Evolutionary conservation across 2,113 vertebrate genomes (phyloP).

Genomic region (Barnardius zonarius): DNA sequence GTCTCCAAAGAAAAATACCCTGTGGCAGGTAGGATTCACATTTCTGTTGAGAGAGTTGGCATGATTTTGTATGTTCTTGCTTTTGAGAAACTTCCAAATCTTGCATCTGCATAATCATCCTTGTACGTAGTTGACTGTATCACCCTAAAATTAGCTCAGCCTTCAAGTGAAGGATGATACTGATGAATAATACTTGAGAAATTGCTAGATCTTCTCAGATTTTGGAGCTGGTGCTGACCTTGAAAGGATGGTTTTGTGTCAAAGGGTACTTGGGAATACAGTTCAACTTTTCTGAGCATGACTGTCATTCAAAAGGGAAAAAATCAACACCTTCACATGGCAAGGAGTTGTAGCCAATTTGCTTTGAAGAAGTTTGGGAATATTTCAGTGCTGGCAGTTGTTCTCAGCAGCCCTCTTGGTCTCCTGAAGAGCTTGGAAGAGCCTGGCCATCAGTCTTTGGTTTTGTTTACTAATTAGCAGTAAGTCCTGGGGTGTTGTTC

Average conservation of each 20-base stretch:
- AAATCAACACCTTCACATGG: background rate
- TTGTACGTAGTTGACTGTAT: background rate
- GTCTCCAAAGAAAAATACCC: slow-evolving; percentile 96
- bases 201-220: background rate
- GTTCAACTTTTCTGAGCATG: background rate
- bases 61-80: background rate
- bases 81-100: background rate
- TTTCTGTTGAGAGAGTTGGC: background rate
- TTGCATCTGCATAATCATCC: background rate
- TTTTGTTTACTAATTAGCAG: background rate
- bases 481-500: background rate
- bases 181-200: background rate
- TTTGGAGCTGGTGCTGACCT: background rate
- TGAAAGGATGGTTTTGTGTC: background rate
- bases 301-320: background rate
- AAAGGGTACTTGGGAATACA: background rate
- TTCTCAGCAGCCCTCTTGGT: background rate
- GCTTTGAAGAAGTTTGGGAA: background rate
- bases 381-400: background rate
- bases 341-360: background rate
- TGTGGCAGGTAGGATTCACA: slow-evolving; percentile 86
- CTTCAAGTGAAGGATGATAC: background rate
- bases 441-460: background rate
- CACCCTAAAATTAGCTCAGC: slow-evolving; percentile 6
- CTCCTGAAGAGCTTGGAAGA: background rate